Evolutionary conservation across 1,140 invertebrate species (phyloP).

Genomic region (Pseudoatta argentina): DNA sequence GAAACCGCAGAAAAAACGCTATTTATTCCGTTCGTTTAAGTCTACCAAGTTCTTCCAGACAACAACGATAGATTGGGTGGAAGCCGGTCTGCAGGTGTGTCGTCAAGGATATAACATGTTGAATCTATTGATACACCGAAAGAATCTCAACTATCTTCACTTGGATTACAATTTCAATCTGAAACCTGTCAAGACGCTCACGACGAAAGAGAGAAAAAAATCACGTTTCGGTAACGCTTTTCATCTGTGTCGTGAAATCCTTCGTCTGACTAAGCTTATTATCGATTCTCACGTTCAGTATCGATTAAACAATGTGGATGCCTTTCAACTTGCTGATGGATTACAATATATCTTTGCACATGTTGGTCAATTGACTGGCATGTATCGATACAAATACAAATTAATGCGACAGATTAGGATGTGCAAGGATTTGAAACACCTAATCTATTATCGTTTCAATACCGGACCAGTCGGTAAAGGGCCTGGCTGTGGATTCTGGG

Average conservation of each 20-base stretch:
- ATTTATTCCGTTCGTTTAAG: constrained; percentile 99
- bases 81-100: constrained; percentile 99
- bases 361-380: constrained; percentile 99
- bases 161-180: constrained; percentile 99
- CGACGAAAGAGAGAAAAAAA: constrained; percentile 99
- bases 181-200: constrained; percentile 99
- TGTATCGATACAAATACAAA: constrained; percentile 99
- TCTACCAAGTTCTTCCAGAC: constrained; percentile 99
- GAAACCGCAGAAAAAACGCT: constrained; percentile 99
- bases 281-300: constrained; percentile 99
- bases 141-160: constrained; percentile 99
- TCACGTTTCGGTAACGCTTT: constrained; percentile 99
- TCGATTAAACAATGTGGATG: constrained; percentile 99
- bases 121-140: constrained; percentile 99
- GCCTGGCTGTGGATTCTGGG: constrained; percentile 99
- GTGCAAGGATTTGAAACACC: constrained; percentile 99
- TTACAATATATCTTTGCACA: constrained; percentile 99
- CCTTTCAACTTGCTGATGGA: constrained; percentile 99
- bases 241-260: constrained; percentile 99
- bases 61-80: constrained; percentile 99
- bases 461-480: constrained; percentile 99
- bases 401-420: constrained; percentile 99
- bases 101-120: constrained; percentile 99
- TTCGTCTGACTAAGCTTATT: constrained; percentile 98
- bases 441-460: constrained; percentile 99